Evolutionary conservation across 2,888 invertebrate genomes (phyloP), one percentile per base, ranked within the genome.

Genomic region (Limenitis camilla): DNA sequence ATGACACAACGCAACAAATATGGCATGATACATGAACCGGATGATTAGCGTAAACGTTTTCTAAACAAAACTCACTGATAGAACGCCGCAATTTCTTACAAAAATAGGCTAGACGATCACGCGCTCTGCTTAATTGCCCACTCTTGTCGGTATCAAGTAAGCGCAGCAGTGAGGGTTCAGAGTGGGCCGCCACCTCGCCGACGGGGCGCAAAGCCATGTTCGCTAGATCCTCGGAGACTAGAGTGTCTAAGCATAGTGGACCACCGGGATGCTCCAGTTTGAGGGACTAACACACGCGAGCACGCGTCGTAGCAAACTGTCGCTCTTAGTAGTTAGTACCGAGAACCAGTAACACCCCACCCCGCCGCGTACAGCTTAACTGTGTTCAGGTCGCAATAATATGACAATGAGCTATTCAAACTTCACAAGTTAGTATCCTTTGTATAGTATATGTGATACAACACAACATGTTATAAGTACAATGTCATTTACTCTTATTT

Each of bases 231-330:
- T 81, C 83, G 75, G 85, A 76, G 64, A 78, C 81, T 69, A 86
- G 76, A 70, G 77, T 86, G 77, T 87, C 89, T 82, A 89, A 76
- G 70, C 88, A 86, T 84, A 82, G 74, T 75, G 86, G 85, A 71
- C 78, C 85, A 71, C 76, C 76, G 76, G 87, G 81, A 68, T 77
- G 79, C 79, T 86, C 87, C 87, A 86, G 87, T 66, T 83, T 86
- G 77, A 65, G 61, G 76, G 72, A 72, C 79, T 69, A 78, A 74
- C 79, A 81, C 81, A 71, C 85, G 76, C 84, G 79, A 74, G 74
- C 82, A 81, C 85, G 86, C 72, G 64, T 72, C 71, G 75, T 72
- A 61, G 64, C 71, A 76, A 71, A 85, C 86, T 86, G 84, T 73
- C 79, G 74, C 71, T 59, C 67, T 66, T 3, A 19, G 67, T 66